Conservation (phyloP, 1,140 invertebrate genomes). For the Habropoda laboriosa region DNA sequence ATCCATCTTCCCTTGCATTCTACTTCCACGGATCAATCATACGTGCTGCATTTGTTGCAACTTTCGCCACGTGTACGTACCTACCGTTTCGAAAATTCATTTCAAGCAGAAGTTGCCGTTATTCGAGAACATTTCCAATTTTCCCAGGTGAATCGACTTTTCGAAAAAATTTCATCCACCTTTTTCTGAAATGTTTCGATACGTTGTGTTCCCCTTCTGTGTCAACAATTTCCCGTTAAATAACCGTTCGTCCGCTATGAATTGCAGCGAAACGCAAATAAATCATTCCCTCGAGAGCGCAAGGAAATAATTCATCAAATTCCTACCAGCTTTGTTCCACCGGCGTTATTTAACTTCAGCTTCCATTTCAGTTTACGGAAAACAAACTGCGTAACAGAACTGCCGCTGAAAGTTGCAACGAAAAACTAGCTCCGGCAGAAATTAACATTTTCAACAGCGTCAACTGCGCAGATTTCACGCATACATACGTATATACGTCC, state of each 20-base stretch:
- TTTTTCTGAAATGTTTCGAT: too few species aligned
- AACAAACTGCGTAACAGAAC: too few species aligned
- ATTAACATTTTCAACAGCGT: not conserved
- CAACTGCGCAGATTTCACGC: not conserved
- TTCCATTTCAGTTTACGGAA: not conserved
- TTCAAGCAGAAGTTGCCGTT: too few species aligned
- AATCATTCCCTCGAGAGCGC: too few species aligned
- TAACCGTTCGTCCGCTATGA: too few species aligned
- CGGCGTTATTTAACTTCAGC: not conserved
- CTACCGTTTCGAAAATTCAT: not conserved
- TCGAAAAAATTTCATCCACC: too few species aligned
- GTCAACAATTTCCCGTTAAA: too few species aligned
- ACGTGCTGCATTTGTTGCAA: not conserved
- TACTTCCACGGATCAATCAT: not conserved
- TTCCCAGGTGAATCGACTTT: too few species aligned
- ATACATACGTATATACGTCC: too few species aligned
- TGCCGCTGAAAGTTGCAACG: not conserved
- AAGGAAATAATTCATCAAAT: not conserved
- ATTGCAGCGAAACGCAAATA: too few species aligned
- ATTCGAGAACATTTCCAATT: too few species aligned
- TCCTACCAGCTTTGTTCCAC: not conserved
- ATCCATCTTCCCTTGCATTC: not conserved
- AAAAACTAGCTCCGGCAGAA: not conserved
- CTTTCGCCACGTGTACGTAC: not conserved
- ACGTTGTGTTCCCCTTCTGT: too few species aligned